Conservation (phyloP, 35 echinoderm and acorn worm genomes). For the Heliocidaris erythrogramma region DNA sequence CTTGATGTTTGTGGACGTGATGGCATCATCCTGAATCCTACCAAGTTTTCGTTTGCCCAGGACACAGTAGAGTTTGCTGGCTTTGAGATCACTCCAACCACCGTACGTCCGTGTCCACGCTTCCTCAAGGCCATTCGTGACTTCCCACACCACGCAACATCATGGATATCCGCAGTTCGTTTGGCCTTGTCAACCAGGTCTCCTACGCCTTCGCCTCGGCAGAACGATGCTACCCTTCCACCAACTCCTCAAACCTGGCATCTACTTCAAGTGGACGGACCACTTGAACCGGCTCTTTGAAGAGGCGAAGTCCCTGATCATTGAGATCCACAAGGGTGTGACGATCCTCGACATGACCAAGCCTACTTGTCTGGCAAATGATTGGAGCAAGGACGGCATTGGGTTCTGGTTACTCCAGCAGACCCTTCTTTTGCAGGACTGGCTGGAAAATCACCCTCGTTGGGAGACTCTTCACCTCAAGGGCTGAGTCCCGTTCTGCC, state of each 20-base stretch:
- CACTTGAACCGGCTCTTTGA: conserved; percentile 19
- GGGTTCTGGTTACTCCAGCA: conserved; percentile 60
- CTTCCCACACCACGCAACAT: conserved; percentile 54
- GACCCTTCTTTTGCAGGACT: conserved; percentile 14
- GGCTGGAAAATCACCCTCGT: conserved; percentile 54
- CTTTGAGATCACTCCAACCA: conserved; percentile 56
- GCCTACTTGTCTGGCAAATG: conserved; percentile 42
- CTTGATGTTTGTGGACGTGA: conserved; percentile 56
- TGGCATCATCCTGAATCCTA: conserved; percentile 61
- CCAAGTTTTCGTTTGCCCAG: conserved; percentile 48
- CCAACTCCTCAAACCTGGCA: conserved; percentile 25
- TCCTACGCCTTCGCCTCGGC: conserved; percentile 43
- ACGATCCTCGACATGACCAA: conserved; percentile 42
- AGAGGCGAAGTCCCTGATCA: conserved; percentile 36
- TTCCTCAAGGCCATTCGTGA: conserved; percentile 48
- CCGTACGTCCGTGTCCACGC: conserved; percentile 49
- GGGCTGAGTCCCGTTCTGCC: conserved; percentile 45
- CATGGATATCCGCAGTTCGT: conserved; percentile 47
- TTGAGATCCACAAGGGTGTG: conserved; percentile 6
- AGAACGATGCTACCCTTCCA: conserved; percentile 45
- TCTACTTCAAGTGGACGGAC: neutral
- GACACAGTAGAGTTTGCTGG: conserved; percentile 56
- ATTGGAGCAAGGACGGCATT: conserved; percentile 54
- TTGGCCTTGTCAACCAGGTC: conserved; percentile 63
- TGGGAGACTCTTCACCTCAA: conserved; percentile 29